A percentile compares a stretch with the other conserved stretches of the same genome.
Conservation (phyloP, 2,113 vertebrate genomes). For the Parotia lawesii region DNA sequence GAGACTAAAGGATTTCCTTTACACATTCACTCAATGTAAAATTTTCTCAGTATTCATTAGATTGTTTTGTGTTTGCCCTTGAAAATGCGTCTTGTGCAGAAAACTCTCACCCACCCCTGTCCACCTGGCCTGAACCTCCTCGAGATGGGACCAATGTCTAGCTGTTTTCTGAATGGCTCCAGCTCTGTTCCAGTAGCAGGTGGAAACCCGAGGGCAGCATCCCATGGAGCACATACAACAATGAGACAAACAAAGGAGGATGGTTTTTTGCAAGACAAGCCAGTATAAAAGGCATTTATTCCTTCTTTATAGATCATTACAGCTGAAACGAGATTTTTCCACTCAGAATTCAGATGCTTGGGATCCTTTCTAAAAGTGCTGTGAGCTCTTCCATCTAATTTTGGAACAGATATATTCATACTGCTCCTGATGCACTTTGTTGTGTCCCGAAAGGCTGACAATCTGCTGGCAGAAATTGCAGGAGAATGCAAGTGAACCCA, state of each 20-base stretch:
- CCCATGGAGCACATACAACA: neutral
- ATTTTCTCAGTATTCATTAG: neutral
- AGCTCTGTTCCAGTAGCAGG: neutral
- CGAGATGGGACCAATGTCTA: accelerated
- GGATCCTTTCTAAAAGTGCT: neutral
- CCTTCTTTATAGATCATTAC: neutral
- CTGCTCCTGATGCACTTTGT: neutral
- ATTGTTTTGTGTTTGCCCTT: neutral
- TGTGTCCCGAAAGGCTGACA: neutral
- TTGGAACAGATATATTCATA: neutral
- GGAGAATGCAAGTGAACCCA: neutral
- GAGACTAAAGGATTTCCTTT: constrained; percentile 41
- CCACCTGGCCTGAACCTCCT: neutral
- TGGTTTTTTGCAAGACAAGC: neutral
- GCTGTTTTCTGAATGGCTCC: neutral
- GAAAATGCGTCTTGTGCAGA: neutral
- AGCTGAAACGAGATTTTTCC: neutral
- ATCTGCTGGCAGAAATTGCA: neutral
- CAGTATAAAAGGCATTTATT: neutral
- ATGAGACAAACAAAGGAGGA: neutral
- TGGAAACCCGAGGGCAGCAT: neutral
- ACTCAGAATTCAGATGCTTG: neutral
- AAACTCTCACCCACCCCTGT: neutral
- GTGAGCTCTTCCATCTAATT: neutral
- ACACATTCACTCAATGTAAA: neutral